phyloP scores from a whole-genome alignment of 2,888 invertebrate genomes.

The Limnephilus rhombicus region DNA sequence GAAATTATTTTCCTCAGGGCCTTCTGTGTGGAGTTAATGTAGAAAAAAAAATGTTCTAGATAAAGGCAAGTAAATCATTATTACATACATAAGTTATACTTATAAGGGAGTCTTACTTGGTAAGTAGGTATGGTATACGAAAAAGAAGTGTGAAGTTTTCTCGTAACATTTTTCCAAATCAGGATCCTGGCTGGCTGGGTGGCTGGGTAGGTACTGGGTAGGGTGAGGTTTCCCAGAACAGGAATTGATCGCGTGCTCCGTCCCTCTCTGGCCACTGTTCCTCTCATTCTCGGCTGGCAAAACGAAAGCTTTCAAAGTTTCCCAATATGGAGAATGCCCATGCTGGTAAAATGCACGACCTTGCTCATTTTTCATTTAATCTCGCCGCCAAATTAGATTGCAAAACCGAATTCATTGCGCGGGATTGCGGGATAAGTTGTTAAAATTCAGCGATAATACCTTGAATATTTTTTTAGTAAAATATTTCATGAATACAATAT shows the following conservation, averaged over 20 bases:
- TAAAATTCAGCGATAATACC: background rate
- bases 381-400: background rate
- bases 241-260: conserved; percentile 27
- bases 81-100: background rate
- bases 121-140: background rate
- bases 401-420: background rate
- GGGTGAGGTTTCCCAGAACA: conserved; percentile 18
- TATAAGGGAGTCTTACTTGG: background rate
- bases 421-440: background rate
- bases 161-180: conserved; percentile 11
- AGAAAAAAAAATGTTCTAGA: background rate
- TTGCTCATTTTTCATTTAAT: background rate
- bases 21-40: too few species aligned
- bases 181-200: conserved; percentile 1
- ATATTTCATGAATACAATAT: too few species aligned
- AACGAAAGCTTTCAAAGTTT: conserved; percentile 26
- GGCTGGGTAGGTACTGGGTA: background rate
- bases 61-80: background rate
- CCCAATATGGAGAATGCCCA: conserved; percentile 16
- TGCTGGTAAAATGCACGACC: background rate
- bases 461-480: too few species aligned
- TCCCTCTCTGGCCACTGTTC: conserved; percentile 26
- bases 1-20: too few species aligned
- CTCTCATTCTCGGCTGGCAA: background rate
- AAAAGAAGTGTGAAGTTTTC: background rate